Percentiles rank a stretch among this genome's conserved stretches.
Conservation (phyloP, 2,888 invertebrate genomes). For the Pachydiplax longipennis region DNA sequence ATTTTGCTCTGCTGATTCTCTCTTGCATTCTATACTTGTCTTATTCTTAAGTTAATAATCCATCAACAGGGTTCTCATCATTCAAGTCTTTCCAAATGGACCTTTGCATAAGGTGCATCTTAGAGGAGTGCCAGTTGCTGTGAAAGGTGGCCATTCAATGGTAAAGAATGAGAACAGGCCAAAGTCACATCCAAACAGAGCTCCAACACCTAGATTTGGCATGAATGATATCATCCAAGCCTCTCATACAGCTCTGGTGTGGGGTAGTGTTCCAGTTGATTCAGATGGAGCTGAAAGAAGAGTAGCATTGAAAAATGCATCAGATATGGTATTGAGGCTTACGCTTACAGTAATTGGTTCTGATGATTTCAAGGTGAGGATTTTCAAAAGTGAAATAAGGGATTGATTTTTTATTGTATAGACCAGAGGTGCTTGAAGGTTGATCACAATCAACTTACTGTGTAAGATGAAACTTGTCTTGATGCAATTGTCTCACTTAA, state of each 20-base stretch:
- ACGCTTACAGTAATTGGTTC: constrained; percentile 61
- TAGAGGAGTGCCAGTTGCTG: not conserved
- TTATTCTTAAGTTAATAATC: not conserved
- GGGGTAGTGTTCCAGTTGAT: constrained; percentile 67
- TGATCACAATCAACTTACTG: too few relatives aligned
- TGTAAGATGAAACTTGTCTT: too few relatives aligned
- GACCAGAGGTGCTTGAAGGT: too few relatives aligned
- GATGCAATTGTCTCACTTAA: too few relatives aligned
- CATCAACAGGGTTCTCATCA: not conserved
- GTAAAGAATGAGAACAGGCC: not conserved
- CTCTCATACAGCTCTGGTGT: constrained; percentile 65
- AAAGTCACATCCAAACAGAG: not conserved
- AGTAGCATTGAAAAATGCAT: constrained; percentile 66
- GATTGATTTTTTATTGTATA: too few relatives aligned
- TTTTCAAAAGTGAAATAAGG: not conserved
- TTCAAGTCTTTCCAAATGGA: constrained; percentile 4
- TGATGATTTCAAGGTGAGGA: constrained; percentile 58
- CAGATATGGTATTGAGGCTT: constrained; percentile 65
- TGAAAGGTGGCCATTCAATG: not conserved
- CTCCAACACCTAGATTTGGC: not conserved
- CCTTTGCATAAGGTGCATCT: not conserved
- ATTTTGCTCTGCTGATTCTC: too few relatives aligned
- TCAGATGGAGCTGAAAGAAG: constrained; percentile 62
- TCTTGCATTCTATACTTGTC: not conserved
- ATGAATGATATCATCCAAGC: constrained; percentile 62